phyloP scores from a whole-genome alignment of 2,797 vertebrate species.

The Sphenodon punctatus region DNA sequence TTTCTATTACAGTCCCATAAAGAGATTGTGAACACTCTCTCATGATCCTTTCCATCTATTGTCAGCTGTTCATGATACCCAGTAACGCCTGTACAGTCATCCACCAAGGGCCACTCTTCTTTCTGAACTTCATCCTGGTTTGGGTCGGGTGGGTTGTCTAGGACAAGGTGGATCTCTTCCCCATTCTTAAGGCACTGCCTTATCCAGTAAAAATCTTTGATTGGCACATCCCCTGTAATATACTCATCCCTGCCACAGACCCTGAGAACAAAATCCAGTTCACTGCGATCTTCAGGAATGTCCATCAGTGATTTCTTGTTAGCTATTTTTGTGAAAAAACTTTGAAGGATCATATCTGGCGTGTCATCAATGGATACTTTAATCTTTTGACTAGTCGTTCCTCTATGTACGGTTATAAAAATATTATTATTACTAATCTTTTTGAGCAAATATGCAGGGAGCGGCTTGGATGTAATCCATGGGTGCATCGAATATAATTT shows the following conservation, averaged over 20 bases:
- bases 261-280: slow-evolving; percentile 89
- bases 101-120: slow-evolving; percentile 96
- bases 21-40: slow-evolving; percentile 94
- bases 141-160: slow-evolving; percentile 86
- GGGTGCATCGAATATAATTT: slow-evolving; percentile 94
- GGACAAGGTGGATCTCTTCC: slow-evolving; percentile 93
- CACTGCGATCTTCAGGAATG: slow-evolving; percentile 85
- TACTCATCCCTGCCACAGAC: slow-evolving; percentile 96
- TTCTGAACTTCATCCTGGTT: slow-evolving; percentile 88
- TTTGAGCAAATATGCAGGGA: slow-evolving; percentile 88
- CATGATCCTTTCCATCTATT: slow-evolving; percentile 93
- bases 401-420: slow-evolving; percentile 90
- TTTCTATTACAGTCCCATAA: slow-evolving; percentile 97
- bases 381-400: slow-evolving; percentile 91
- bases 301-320: slow-evolving; percentile 91
- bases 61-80: slow-evolving; percentile 95
- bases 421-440: slow-evolving; percentile 88
- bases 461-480: slow-evolving; percentile 88
- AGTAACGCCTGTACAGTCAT: slow-evolving; percentile 94
- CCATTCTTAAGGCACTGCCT: slow-evolving; percentile 93
- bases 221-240: slow-evolving; percentile 87
- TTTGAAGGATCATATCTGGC: slow-evolving; percentile 83
- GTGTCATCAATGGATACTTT: slow-evolving; percentile 92
- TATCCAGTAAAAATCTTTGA: slow-evolving; percentile 95
- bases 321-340: slow-evolving; percentile 90